Conservation (phyloP, 2,888 invertebrate genomes). For the Phoenoteleia sp. region DNA sequence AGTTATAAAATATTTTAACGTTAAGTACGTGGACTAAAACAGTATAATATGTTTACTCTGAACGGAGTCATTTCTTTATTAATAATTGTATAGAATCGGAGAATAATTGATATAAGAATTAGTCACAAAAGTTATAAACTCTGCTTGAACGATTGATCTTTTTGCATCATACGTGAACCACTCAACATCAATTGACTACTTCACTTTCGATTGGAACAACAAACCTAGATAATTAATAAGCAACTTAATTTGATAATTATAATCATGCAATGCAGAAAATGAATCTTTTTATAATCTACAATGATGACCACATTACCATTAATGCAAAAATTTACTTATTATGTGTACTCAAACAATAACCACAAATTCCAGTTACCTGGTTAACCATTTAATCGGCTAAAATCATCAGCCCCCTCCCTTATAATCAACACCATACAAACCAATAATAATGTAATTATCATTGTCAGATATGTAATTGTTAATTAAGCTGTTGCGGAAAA, state of each 20-base stretch:
- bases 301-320: not conserved
- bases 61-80: too few species aligned
- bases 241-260: not conserved
- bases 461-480: conserved; percentile 45
- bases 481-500: conserved; percentile 46
- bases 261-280: not conserved
- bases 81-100: too few species aligned
- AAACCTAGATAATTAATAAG: too few species aligned
- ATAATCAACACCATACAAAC: conserved; percentile 25
- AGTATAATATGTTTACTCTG: too few species aligned
- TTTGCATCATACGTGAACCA: too few species aligned
- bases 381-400: conserved; percentile 50
- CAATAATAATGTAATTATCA: conserved; percentile 54
- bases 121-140: too few species aligned
- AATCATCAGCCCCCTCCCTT: conserved; percentile 34
- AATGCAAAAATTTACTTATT: conserved; percentile 7
- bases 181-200: too few species aligned
- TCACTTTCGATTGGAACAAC: too few species aligned
- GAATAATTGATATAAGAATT: too few species aligned
- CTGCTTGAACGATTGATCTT: too few species aligned
- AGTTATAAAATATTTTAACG: too few species aligned
- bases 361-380: conserved; percentile 54
- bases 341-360: conserved; percentile 13
- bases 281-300: not conserved
- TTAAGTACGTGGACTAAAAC: too few species aligned